These are phyloP conservation scores for Abscondita cerata DNA, from an alignment of 2,888 invertebrate species.

Conservation along the genomic window DNA sequence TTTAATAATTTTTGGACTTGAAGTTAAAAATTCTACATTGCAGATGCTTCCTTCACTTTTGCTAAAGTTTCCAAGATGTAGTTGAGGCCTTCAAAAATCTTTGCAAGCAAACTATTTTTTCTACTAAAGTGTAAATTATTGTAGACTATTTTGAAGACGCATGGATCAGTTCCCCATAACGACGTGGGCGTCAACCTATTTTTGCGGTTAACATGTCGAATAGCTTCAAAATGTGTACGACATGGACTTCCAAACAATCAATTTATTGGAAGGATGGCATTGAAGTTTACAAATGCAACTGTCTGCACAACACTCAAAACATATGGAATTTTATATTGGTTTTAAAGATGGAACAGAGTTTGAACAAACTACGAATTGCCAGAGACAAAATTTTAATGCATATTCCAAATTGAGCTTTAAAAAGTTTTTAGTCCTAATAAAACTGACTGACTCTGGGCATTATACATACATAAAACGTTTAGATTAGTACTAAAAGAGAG, in stretches of 20 bases:
- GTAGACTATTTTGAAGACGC: background rate
- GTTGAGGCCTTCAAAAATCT: background rate
- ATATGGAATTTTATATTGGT: too few relatives aligned
- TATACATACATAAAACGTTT: too few relatives aligned
- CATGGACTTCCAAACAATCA: too few relatives aligned
- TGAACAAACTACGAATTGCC: background rate
- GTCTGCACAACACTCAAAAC: background rate
- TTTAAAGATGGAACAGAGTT: background rate
- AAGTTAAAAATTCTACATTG: too few relatives aligned
- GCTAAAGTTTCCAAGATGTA: background rate
- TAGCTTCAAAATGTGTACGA: background rate
- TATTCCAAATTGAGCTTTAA: too few relatives aligned
- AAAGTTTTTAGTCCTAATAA: too few relatives aligned
- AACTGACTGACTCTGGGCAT: too few relatives aligned
- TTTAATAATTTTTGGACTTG: too few relatives aligned
- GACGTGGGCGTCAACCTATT: background rate
- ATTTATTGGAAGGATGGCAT: background rate
- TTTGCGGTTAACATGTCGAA: background rate
- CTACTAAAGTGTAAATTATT: background rate
- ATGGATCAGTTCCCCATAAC: background rate
- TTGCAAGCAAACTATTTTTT: background rate
- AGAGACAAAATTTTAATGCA: too few relatives aligned
- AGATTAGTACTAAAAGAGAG: too few relatives aligned
- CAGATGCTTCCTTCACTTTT: too few relatives aligned
- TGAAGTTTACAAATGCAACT: background rate